Evolutionary conservation across 2,888 invertebrate species (phyloP), one percentile per base, ranked within the genome.

Genomic region (Apamea monoglypha): DNA sequence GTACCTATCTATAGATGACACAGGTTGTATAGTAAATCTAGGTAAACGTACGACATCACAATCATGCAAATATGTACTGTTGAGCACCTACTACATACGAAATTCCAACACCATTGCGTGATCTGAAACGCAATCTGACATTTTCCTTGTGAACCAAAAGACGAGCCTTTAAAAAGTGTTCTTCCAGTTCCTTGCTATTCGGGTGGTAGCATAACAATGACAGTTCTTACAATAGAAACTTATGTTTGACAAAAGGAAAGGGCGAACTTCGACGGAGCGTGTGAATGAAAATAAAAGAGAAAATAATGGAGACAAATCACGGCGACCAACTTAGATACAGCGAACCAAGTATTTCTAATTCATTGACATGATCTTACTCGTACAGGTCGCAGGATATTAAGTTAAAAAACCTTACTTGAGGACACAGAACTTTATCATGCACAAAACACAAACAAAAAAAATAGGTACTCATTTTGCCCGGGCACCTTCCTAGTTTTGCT

Each of bases 201-300:
- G 89, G 88, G 89, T 91, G 92, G 92, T 92, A 92, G 93, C 92
- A 93, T 93, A 94, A 94, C 94, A 94, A 94, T 92, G 94, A 93
- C 93, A 92, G 89, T 91, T 92, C 92, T 90, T 94, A 94, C 94
- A 94, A 94, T 94, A 93, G 93, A 94, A 94, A 93, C 93, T 94
- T 93, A 92, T 94, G 93, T 94, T 91, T 91, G 91, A 93, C 93
- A 94, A 94, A 94, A 94, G 91, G 92, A 94, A 93, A 91, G 91
- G 91, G 88, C 90, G 85, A 90, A 91, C 91, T 90, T 90, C 89
- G 89, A 90, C 90, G 89, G 90, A 87, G 89, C 94, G 94, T 94
- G 94, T 94, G 93, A 94, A 94, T 92, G 91, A 93, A 94, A 94
- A 94, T 93, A 93, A 93, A 94, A 92, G 91, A 92, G 85, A 90